Evolutionary conservation across 2,888 invertebrate species (phyloP), one percentile per base, ranked within the genome.

Genomic region (Dorcus parallelipipedus): DNA sequence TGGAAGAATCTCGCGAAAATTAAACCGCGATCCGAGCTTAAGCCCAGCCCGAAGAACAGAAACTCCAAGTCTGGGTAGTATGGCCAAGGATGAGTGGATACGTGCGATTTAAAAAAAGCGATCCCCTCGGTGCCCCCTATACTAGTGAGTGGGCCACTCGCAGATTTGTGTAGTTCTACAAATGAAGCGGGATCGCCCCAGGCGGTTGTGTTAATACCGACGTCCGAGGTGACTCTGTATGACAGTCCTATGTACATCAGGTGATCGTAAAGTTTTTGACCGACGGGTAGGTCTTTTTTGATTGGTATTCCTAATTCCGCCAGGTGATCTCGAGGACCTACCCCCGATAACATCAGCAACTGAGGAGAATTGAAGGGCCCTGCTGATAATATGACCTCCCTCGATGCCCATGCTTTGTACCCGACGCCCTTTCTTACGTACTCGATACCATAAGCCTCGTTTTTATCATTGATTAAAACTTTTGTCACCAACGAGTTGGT

Each of bases 321-420:
- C 52, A 88, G 73, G 64, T 88, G 86, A 3, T 82, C 74, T 61
- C 74, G 79, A 0, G 88, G 87, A 0, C 88, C 88, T n/a, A 88
- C 75, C 3, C 87, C 87, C 0, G 86, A 85, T 2, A 87, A 74
- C 85, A 87, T 85, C 20, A 87, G 69, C 9, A 94, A 73, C 74
- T 94, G 92, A 0, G 93, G 90, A 0, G 91, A 87, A 75, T 89
- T 91, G 62, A 94, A 86, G 0, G 91, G 85, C 0, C 93, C 86
- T 49, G 81, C 85, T 65, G 83, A 82, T 38, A 86, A 67, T 58
- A 86, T 84, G 0, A 87, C 78, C 65, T 83, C 83, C 61, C 80
- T 82, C 33, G 75, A 74, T 8, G 83, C 83, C 23, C 64, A 64
- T 3, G 76, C 78, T 9, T 40, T 39, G 8, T 43, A 56, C n/a